Base-by-base conservation (phyloP, 2,113 vertebrate species). In the Marmota monax region DNA sequence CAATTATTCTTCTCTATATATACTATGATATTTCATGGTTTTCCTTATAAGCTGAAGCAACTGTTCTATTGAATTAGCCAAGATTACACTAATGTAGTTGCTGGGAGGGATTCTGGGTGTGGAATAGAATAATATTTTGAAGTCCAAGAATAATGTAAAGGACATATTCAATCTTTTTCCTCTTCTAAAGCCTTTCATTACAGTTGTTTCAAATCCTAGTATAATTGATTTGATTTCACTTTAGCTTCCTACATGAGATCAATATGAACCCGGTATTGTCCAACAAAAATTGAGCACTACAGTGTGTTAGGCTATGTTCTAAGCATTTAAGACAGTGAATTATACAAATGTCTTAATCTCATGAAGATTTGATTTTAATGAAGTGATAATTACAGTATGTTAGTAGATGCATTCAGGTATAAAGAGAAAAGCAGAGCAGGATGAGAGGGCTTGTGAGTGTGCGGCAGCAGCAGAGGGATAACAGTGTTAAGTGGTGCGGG, bases 141-240 rank as follows among this genome's bases (percentile, higher is more conserved):
- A 92, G 29, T 70, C 20, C 14, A 92, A 94, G 90, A 96, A 92
- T 56, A 69, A 90, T 20, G 9, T 67, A 72, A 91, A 94, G 32
- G n/a, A 74, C 37, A 4, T 27, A n/a, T 74, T 63, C n/a, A 76
- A 37, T 53, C 34, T 77, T 29, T 74, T 82, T 94, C 51, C 72
- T 85, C 51, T 22, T 22, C 76, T 1, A 78, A 78, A 79, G 27
- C 9, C 76, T 95, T 88, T 93, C 70, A 51, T 93, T 85, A 74
- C 22, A 23, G 17, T 67, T 91, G 23, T 67, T 88, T 70, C 12
- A 82, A 65, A 95, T 32, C 25, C 56, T 89, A 76, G 51, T 63
- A 86, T 45, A 82, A 82, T 34, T 67, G 18, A 89, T 10, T 37
- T 51, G 20, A 25, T 78, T 82, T 96, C 14, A 82, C 84, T 65